Conservation (phyloP, 1,140 invertebrate species). For the Ips typographus region DNA sequence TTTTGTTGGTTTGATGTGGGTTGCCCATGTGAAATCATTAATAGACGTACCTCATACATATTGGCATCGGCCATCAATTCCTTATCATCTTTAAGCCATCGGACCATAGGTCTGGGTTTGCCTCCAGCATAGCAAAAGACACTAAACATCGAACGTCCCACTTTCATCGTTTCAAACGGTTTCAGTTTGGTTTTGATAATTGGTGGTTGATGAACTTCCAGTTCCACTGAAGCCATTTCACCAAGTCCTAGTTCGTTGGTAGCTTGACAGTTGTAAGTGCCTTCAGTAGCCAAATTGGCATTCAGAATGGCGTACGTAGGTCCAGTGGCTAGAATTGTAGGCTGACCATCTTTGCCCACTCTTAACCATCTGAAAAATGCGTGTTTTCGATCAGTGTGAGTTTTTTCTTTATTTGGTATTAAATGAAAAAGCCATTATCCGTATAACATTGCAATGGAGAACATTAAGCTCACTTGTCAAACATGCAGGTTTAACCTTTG, state of each 20-base stretch:
- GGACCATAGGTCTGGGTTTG: constrained; percentile 80
- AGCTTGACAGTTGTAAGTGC: constrained; percentile 86
- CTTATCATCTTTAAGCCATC: constrained; percentile 84
- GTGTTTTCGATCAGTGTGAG: not conserved
- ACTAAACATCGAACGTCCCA: constrained; percentile 78
- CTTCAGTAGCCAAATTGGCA: constrained; percentile 81
- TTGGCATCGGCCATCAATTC: constrained; percentile 73
- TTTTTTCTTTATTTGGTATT: not conserved
- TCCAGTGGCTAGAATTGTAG: constrained; percentile 69
- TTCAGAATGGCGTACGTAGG: constrained; percentile 82
- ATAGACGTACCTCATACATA: constrained; percentile 67
- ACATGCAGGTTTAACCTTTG: not conserved
- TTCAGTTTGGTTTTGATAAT: constrained; percentile 81
- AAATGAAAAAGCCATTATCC: too few species aligned
- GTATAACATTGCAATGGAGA: not conserved
- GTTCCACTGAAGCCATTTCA: constrained; percentile 74
- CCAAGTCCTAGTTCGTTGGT: constrained; percentile 86
- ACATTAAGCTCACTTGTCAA: not conserved
- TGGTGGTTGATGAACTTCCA: constrained; percentile 86
- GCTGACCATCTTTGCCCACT: constrained; percentile 62
- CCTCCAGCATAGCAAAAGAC: constrained; percentile 82
- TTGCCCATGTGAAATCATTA: not conserved
- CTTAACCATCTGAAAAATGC: constrained; percentile 68
- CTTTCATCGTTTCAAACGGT: constrained; percentile 74
- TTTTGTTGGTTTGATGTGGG: not conserved